Evolutionary conservation across 1,140 invertebrate genomes (phyloP).

Genomic region (Bombus superbus): DNA sequence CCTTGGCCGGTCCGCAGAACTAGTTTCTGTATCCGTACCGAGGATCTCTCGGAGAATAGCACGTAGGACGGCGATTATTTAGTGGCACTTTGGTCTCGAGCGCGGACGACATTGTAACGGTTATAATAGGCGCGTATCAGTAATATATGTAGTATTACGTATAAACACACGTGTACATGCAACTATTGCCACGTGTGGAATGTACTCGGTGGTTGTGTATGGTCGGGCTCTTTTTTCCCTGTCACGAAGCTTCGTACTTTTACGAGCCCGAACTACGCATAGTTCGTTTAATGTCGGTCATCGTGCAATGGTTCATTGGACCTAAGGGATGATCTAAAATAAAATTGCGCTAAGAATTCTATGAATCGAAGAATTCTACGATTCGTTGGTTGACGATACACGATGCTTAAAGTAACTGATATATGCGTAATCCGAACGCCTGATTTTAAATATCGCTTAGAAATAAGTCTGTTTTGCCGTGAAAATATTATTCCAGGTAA

Average conservation of each 20-base stretch:
- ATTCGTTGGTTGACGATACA: neutral
- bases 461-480: too few relatives aligned
- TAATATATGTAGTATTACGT: constrained; percentile 42
- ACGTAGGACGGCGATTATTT: constrained; percentile 66
- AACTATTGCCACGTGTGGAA: constrained; percentile 45
- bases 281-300: constrained; percentile 25
- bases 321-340: neutral
- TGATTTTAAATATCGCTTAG: neutral
- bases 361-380: neutral
- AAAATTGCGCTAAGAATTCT: neutral
- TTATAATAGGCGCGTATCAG: constrained; percentile 56
- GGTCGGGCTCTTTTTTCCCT: neutral
- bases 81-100: constrained; percentile 49
- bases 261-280: neutral
- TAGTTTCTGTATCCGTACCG: constrained; percentile 64
- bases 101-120: constrained; percentile 56
- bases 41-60: constrained; percentile 58
- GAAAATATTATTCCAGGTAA: too few relatives aligned
- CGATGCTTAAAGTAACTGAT: neutral
- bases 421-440: neutral
- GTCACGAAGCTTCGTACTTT: constrained; percentile 29
- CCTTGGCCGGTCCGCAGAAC: constrained; percentile 62
- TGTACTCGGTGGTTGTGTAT: constrained; percentile 25
- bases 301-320: neutral
- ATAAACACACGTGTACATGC: constrained; percentile 24